phyloP scores from a whole-genome alignment of 2,113 vertebrate species.

The Chionomys nivalis region DNA sequence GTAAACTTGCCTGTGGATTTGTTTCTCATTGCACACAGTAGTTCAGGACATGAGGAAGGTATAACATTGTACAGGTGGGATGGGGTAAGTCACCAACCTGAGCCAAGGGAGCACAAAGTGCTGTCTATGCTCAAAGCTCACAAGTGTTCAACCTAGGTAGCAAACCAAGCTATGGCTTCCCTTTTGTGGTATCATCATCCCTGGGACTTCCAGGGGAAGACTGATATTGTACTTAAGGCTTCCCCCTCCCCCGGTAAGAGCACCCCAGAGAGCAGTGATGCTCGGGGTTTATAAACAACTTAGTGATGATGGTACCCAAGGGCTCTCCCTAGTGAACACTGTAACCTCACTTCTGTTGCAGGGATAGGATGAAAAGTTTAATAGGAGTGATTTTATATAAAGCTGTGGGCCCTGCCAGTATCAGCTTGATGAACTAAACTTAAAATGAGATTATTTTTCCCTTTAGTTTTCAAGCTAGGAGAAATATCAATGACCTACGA shows the following conservation, averaged over 20 bases:
- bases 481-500: neutral
- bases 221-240: conserved; percentile 34
- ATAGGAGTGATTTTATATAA: neutral
- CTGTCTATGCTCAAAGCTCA: neutral
- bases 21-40: neutral
- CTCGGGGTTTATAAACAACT: conserved; percentile 69
- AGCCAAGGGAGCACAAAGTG: neutral
- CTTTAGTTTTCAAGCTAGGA: conserved; percentile 13
- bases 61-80: neutral
- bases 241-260: neutral
- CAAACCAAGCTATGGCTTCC: conserved; percentile 36
- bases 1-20: neutral
- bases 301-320: conserved; percentile 56
- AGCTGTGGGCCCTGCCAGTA: neutral
- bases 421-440: neutral
- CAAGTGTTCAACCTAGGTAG: neutral
- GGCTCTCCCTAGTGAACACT: conserved; percentile 23
- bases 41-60: neutral
- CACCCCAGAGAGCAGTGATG: conserved; percentile 62
- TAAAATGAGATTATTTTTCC: conserved; percentile 13
- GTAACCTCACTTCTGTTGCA: neutral
- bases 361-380: conserved; percentile 9
- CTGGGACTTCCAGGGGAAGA: conserved; percentile 58
- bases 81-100: neutral
- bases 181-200: conserved; percentile 1